These are phyloP conservation scores for Drosophila picticornis DNA, from an alignment of 2,888 invertebrate species.

Conservation along the genomic window DNA sequence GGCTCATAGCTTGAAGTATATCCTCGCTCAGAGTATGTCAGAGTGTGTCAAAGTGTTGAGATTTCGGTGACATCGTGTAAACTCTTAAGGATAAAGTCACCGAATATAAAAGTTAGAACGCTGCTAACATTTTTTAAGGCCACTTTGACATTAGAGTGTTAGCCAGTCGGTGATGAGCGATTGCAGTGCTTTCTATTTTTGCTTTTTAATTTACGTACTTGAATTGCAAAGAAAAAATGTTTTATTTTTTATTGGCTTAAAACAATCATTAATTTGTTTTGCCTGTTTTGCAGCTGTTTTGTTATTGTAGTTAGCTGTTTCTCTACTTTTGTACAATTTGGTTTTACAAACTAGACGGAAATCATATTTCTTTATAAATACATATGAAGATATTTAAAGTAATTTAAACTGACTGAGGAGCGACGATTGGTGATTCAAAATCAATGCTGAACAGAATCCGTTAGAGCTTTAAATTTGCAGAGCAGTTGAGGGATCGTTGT, in stretches of 20 bases:
- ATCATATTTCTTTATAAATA: neutral
- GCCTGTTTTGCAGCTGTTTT: conserved; percentile 31
- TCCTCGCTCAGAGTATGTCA: neutral
- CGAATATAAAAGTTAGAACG: neutral
- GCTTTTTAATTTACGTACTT: neutral
- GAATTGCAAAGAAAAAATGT: neutral
- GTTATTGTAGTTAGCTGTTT: neutral
- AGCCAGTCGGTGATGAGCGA: neutral
- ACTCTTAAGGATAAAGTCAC: neutral
- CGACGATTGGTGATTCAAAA: neutral
- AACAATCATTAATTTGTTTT: conserved; percentile 1
- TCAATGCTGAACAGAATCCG: neutral
- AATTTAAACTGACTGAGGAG: neutral
- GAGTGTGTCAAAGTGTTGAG: neutral
- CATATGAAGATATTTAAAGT: neutral
- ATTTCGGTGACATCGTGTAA: neutral
- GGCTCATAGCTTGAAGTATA: neutral
- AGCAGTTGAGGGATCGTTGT: neutral
- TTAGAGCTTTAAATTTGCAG: neutral
- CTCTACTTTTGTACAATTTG: neutral
- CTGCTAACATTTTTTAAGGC: neutral
- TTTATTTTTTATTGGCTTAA: neutral
- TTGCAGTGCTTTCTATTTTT: neutral
- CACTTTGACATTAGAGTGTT: neutral
- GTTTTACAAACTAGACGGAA: neutral